Percentiles rank a stretch among this genome's conserved stretches.
Evolutionary conservation across 64 coral and sea anemone species (phyloP).

Genomic region (Montipora sp.): DNA sequence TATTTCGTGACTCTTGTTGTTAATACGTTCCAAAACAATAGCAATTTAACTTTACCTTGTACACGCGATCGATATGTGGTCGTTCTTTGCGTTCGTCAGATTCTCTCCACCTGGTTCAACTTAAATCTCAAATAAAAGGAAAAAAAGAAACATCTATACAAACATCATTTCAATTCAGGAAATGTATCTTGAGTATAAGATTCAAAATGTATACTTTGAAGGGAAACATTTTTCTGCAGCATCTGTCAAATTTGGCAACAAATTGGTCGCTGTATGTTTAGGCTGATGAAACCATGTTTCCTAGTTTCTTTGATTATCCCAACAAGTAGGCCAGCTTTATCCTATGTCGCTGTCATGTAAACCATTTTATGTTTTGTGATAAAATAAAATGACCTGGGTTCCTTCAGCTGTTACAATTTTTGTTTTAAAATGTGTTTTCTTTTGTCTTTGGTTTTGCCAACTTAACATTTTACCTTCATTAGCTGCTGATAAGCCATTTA

Average conservation of each 20-base stretch:
- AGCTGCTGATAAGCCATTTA: background rate
- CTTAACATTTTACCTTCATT: background rate
- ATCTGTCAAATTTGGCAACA: background rate
- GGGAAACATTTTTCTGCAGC: background rate
- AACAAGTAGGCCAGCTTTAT: no score
- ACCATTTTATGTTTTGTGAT: no score
- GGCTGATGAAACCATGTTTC: no score
- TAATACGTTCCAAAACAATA: background rate
- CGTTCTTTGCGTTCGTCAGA: background rate
- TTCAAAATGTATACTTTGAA: background rate
- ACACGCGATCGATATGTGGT: background rate
- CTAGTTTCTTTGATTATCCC: no score
- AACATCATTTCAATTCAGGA: no score
- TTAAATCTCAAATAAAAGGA: no score
- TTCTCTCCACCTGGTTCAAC: background rate
- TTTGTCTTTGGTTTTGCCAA: background rate
- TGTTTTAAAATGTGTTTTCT: background rate
- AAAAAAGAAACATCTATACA: background rate
- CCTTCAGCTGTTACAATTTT: background rate
- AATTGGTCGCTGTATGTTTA: background rate
- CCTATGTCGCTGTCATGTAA: no score
- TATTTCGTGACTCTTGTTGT: constrained; percentile 4
- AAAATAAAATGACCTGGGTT: no score
- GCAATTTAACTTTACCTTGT: background rate
- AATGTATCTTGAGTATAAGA: background rate